Evolutionary conservation across 2,113 vertebrate species (phyloP).

Genomic region (Actenoides hombroni): DNA sequence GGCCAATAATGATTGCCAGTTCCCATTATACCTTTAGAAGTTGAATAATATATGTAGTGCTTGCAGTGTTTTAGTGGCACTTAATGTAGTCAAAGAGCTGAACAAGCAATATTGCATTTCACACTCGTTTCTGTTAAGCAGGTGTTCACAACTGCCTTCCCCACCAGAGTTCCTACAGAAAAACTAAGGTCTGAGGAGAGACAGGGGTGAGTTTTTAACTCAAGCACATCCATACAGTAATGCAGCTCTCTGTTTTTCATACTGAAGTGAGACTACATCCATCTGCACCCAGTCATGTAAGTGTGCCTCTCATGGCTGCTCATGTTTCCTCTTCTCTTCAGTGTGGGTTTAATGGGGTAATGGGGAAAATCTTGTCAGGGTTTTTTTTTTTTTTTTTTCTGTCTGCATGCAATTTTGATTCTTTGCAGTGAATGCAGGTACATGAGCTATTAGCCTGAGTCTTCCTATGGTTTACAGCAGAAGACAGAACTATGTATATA

Average conservation of each 20-base stretch:
- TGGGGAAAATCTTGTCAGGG: not conserved
- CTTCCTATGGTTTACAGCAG: not conserved
- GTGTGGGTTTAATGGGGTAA: not conserved
- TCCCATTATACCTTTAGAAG: constrained; percentile 51
- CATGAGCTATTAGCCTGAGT: not conserved
- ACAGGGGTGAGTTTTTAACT: not conserved
- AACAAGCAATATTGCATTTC: constrained; percentile 30
- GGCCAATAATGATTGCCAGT: constrained; percentile 49
- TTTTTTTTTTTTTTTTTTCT: not conserved
- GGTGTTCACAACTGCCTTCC: not conserved
- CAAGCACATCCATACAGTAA: not conserved
- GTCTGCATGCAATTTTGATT: not conserved
- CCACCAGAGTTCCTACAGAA: not conserved
- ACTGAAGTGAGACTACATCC: not conserved
- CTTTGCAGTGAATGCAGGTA: not conserved
- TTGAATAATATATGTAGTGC: constrained; percentile 38
- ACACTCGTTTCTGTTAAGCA: not conserved
- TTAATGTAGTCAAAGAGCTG: constrained; percentile 17
- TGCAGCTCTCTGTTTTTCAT: not conserved
- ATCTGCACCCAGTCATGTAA: not conserved
- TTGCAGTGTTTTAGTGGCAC: constrained; percentile 47
- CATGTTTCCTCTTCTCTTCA: not conserved
- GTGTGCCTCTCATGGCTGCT: not conserved
- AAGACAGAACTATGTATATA: not conserved
- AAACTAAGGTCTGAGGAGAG: not conserved